Conservation (phyloP, 2,113 vertebrate genomes). For the Benitochromis conjunctus region DNA sequence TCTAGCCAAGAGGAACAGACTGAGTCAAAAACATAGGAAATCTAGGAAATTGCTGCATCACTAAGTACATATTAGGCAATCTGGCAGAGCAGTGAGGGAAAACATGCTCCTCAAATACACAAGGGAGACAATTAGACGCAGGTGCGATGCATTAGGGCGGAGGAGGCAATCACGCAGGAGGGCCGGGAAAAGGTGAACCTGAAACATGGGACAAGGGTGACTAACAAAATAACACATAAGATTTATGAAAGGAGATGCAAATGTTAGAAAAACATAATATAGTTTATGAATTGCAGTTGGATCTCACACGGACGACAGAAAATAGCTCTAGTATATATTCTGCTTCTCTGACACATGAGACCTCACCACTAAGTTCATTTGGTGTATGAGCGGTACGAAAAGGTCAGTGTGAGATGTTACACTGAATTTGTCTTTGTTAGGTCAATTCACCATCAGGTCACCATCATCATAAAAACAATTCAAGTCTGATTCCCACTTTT, state of each 20-base stretch:
- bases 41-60: not conserved
- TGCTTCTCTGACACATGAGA: not conserved
- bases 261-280: not conserved
- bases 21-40: not conserved
- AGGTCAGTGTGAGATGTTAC: not conserved
- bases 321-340: not conserved
- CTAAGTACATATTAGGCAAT: not conserved
- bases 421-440: not conserved
- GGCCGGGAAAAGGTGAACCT: not conserved
- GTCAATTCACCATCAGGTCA: not conserved
- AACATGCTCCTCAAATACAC: not conserved
- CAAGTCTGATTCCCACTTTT: not conserved
- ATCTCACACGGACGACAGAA: not conserved
- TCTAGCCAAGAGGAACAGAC: not conserved
- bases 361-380: not conserved
- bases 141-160: not conserved
- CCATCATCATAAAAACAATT: not conserved
- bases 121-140: not conserved
- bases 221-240: not conserved
- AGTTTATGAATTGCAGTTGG: not conserved
- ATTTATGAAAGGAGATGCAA: not conserved
- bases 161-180: not conserved
- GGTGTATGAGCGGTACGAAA: not conserved
- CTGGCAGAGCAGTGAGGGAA: not conserved
- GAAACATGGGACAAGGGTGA: not conserved